Evolutionary conservation across 2,797 vertebrate species (phyloP).

Genomic region (Sebastes oblongus): DNA sequence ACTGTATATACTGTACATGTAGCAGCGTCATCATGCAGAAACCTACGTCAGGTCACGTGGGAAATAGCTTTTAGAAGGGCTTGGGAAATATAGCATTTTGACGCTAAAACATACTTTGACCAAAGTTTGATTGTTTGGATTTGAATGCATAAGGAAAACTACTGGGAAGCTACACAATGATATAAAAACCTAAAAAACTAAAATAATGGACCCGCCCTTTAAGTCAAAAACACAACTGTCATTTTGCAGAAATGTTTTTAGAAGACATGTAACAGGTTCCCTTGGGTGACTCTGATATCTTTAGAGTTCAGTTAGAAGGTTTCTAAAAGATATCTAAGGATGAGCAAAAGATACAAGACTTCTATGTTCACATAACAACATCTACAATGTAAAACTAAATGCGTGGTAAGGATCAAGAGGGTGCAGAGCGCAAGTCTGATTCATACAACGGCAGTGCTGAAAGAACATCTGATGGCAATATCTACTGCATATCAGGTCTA

Average conservation of each 20-base stretch:
- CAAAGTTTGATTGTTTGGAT: too few species aligned
- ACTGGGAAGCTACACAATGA: too few species aligned
- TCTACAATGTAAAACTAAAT: conserved; percentile 2
- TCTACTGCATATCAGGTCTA: conserved; percentile 20
- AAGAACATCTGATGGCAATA: conserved; percentile 7
- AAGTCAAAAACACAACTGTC: background rate
- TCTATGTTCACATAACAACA: conserved; percentile 7
- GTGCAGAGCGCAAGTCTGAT: conserved; percentile 25
- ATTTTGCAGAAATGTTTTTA: conserved; percentile 15
- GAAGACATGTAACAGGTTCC: conserved; percentile 30
- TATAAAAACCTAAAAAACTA: too few species aligned
- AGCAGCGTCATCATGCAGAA: too few species aligned
- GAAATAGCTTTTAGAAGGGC: too few species aligned
- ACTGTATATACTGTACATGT: too few species aligned
- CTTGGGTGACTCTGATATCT: conserved; percentile 8
- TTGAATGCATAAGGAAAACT: too few species aligned
- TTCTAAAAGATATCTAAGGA: conserved; percentile 26
- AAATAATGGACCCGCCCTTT: too few species aligned
- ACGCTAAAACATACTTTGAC: too few species aligned
- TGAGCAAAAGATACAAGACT: conserved; percentile 14
- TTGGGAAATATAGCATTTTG: too few species aligned
- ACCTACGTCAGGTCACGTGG: too few species aligned
- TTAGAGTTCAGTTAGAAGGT: conserved; percentile 15
- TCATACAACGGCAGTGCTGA: conserved; percentile 22
- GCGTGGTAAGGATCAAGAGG: conserved; percentile 7